Evolutionary conservation across 92 coral and sea anemone genomes (phyloP).

Genomic region (Epizoanthus illoricatus): DNA sequence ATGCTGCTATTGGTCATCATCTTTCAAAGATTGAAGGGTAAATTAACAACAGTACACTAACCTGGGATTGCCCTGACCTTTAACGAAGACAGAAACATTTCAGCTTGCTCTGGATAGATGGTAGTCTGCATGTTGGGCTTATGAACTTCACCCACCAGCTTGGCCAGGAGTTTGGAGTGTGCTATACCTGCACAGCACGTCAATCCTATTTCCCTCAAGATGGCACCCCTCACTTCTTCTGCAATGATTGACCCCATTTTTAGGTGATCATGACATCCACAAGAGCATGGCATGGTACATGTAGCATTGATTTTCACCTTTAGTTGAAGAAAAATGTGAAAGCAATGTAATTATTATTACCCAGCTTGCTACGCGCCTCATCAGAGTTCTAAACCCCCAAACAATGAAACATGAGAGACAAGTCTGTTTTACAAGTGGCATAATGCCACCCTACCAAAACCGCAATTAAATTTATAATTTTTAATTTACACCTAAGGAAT

Average conservation of each 20-base stretch:
- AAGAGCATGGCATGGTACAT: constrained; percentile 48
- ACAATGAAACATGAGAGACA: too few relatives aligned
- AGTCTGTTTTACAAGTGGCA: too few relatives aligned
- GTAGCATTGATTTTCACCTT: constrained; percentile 3
- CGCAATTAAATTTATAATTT: too few relatives aligned
- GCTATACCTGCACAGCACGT: constrained; percentile 86
- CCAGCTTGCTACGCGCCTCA: too few relatives aligned
- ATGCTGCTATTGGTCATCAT: not conserved
- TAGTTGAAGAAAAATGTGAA: not conserved
- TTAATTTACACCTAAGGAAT: too few relatives aligned
- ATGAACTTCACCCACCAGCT: constrained; percentile 70
- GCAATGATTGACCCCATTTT: constrained; percentile 73
- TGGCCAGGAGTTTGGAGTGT: constrained; percentile 74
- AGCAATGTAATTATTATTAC: too few relatives aligned
- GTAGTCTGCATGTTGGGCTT: constrained; percentile 86
- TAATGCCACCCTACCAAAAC: too few relatives aligned
- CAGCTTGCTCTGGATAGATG: constrained; percentile 60
- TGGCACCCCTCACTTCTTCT: constrained; percentile 62
- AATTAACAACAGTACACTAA: not conserved
- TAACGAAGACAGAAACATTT: constrained; percentile 51
- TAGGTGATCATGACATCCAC: constrained; percentile 78
- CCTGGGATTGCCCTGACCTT: constrained; percentile 79
- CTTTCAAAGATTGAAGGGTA: not conserved
- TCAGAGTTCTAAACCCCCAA: too few relatives aligned
- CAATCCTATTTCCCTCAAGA: constrained; percentile 67